Percentiles rank a stretch among this genome's conserved stretches.
phyloP scores from a whole-genome alignment of 1,140 invertebrate species.

The Scaptomyza graminum region DNA sequence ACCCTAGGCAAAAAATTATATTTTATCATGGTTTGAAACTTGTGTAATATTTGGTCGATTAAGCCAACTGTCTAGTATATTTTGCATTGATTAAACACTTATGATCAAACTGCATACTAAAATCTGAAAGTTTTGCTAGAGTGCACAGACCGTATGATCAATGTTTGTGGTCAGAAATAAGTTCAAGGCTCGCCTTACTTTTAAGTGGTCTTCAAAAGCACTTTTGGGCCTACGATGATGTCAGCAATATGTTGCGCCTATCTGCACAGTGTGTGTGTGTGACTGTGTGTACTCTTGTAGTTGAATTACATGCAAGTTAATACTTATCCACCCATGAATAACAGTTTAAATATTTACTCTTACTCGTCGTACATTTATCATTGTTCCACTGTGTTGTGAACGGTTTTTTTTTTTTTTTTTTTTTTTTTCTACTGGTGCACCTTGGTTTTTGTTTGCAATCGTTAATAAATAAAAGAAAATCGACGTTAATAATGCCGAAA shows the following conservation, averaged over 20 bases:
- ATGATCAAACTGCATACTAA: not conserved
- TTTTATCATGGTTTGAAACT: not conserved
- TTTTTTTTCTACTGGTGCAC: slow-evolving; percentile 12
- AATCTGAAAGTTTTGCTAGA: not conserved
- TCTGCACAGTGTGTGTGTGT: not conserved
- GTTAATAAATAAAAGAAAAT: slow-evolving; percentile 50
- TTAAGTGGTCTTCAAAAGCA: not conserved
- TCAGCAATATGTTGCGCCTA: slow-evolving; percentile 35
- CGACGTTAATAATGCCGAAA: slow-evolving; percentile 40
- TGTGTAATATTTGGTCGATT: slow-evolving; percentile 8
- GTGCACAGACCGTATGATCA: not conserved
- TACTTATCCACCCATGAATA: not conserved
- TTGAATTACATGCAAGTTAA: not conserved
- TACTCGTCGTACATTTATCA: slow-evolving; percentile 10
- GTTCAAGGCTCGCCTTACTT: not conserved
- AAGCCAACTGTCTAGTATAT: not conserved
- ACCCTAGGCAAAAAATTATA: not conserved
- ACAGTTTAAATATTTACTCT: slow-evolving; percentile 7
- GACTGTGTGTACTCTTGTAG: not conserved
- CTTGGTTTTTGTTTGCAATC: slow-evolving; percentile 40
- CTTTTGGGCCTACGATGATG: slow-evolving; percentile 27
- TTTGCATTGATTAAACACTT: not conserved
- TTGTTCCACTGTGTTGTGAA: slow-evolving; percentile 10
- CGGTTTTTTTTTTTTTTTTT: not conserved
- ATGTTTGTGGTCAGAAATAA: not conserved